These are phyloP conservation scores for Diuraphis noxia DNA, from an alignment of 1,140 invertebrate genomes.

Conservation along the genomic window DNA sequence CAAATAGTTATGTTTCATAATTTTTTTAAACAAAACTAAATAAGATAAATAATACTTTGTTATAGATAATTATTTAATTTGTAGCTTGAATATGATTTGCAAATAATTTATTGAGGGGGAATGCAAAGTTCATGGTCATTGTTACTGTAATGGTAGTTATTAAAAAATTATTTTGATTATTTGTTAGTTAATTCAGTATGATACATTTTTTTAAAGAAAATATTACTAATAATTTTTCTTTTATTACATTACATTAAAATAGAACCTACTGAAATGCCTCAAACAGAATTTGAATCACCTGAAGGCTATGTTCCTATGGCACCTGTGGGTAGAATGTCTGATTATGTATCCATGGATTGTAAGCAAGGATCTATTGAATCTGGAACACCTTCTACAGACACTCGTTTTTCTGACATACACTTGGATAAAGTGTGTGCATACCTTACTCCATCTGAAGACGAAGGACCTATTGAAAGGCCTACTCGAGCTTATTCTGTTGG, in stretches of 20 bases:
- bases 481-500: slow-evolving; percentile 85
- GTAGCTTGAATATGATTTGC: background rate
- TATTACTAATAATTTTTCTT: background rate
- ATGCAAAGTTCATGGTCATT: background rate
- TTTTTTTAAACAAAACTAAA: background rate
- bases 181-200: background rate
- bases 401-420: slow-evolving; percentile 68
- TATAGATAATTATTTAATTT: background rate
- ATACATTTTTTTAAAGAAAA: background rate
- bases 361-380: slow-evolving; percentile 68
- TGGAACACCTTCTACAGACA: slow-evolving; percentile 70
- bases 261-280: background rate
- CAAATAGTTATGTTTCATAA: background rate
- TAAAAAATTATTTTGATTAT: background rate
- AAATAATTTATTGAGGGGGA: background rate
- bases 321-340: slow-evolving; percentile 63
- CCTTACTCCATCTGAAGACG: slow-evolving; percentile 67
- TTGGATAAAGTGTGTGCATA: slow-evolving; percentile 71
- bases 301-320: slow-evolving; percentile 71
- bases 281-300: slow-evolving; percentile 54
- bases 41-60: background rate
- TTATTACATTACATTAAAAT: background rate
- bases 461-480: slow-evolving; percentile 65
- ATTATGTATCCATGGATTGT: slow-evolving; percentile 71
- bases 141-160: background rate